These are phyloP conservation scores for Amblyopsis hoosieri DNA, from an alignment of 2,797 vertebrate genomes.

Conservation along the genomic window DNA sequence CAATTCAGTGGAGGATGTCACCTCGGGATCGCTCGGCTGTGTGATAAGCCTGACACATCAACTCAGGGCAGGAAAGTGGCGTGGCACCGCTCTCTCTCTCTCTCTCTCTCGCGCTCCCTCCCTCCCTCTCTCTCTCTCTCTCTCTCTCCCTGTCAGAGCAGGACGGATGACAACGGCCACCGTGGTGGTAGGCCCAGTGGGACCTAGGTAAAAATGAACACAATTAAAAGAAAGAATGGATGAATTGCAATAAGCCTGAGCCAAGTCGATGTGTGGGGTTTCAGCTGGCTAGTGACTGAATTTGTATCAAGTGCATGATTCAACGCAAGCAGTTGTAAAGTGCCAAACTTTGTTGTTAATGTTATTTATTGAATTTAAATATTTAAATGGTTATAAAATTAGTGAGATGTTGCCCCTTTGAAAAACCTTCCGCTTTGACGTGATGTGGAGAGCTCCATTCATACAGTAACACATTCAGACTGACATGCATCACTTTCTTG, in stretches of 20 bases:
- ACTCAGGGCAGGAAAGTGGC: conserved; percentile 73
- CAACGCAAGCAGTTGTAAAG: too few relatives aligned
- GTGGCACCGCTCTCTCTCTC: conserved; percentile 71
- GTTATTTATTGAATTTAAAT: too few relatives aligned
- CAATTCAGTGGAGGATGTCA: conserved; percentile 87
- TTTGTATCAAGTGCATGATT: conserved; percentile 61
- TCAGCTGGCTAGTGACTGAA: conserved; percentile 74
- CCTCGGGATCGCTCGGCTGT: conserved; percentile 81
- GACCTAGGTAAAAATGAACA: conserved; percentile 79
- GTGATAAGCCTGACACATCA: conserved; percentile 85
- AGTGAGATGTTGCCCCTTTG: too few relatives aligned
- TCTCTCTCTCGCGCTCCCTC: conserved; percentile 2
- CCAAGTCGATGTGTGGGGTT: conserved; percentile 79
- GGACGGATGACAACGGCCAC: conserved; percentile 83
- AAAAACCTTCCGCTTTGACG: conserved; percentile 18
- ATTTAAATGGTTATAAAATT: too few relatives aligned
- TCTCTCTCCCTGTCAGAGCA: conserved; percentile 77
- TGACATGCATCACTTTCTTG: conserved; percentile 59
- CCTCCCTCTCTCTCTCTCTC: conserved; percentile 38
- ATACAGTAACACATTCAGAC: conserved; percentile 28
- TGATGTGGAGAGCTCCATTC: conserved; percentile 7
- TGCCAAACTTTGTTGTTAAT: too few relatives aligned
- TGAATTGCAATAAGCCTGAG: conserved; percentile 78
- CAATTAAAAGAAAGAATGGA: conserved; percentile 82
- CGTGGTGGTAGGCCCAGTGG: conserved; percentile 68